Evolutionary conservation across 2,113 vertebrate genomes (phyloP).

Genomic region (Eira barbara): DNA sequence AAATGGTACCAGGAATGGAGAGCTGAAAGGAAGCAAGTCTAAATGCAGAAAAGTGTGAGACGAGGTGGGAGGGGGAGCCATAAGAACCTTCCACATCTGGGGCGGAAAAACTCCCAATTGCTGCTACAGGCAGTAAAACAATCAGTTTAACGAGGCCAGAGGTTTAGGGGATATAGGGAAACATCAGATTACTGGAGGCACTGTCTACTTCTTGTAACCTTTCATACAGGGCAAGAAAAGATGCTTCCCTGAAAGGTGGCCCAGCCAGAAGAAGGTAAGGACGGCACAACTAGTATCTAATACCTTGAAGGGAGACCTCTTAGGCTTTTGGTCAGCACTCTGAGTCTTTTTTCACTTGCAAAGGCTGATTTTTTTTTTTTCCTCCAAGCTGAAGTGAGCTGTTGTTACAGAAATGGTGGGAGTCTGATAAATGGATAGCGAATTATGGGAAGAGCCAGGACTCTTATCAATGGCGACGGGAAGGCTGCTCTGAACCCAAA

Average conservation of each 20-base stretch:
- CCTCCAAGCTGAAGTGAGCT: neutral
- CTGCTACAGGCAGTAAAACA: neutral
- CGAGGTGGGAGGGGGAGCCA: neutral
- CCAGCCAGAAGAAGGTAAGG: neutral
- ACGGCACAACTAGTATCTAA: neutral
- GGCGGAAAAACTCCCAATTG: neutral
- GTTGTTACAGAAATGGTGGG: neutral
- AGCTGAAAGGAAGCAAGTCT: neutral
- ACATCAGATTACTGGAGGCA: neutral
- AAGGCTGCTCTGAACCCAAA: neutral
- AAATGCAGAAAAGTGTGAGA: neutral
- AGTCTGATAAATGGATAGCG: neutral
- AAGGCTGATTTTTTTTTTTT: neutral
- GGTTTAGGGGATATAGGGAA: neutral
- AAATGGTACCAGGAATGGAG: neutral
- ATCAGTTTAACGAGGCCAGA: neutral
- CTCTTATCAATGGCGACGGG: neutral
- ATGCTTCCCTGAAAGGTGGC: neutral
- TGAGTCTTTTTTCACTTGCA: neutral
- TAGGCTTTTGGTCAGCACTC: neutral
- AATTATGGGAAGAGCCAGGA: neutral
- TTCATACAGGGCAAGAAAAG: neutral
- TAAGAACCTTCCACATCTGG: neutral
- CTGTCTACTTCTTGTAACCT: neutral
- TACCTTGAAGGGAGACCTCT: neutral